Evolutionary conservation across 2,888 invertebrate species (phyloP).

Genomic region (Gryllus longicercus): DNA sequence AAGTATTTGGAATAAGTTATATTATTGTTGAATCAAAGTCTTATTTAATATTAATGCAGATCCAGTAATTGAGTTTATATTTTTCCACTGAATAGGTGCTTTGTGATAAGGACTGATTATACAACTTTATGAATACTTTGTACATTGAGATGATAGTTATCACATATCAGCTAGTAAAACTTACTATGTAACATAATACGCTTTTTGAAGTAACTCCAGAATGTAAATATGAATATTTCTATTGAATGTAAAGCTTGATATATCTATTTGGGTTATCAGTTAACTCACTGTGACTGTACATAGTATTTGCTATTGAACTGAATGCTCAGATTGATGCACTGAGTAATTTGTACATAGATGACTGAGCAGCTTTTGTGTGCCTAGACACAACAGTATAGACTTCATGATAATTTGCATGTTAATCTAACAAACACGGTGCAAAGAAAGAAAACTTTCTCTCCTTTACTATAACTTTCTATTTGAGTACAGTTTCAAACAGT

Average conservation of each 20-base stretch:
- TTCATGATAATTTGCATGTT: too few relatives aligned
- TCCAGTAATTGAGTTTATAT: not conserved
- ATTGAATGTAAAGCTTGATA: slow-evolving; percentile 7
- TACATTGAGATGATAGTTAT: not conserved
- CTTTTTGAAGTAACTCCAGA: not conserved
- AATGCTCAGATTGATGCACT: too few relatives aligned
- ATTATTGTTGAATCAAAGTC: not conserved
- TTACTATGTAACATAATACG: slow-evolving; percentile 11
- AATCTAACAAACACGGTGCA: too few relatives aligned
- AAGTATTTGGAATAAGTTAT: not conserved
- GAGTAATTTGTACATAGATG: too few relatives aligned
- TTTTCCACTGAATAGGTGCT: slow-evolving; percentile 2
- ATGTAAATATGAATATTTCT: slow-evolving; percentile 1
- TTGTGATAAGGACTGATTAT: slow-evolving; percentile 1
- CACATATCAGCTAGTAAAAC: slow-evolving; percentile 17
- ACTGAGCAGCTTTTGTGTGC: too few relatives aligned
- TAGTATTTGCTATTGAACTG: too few relatives aligned
- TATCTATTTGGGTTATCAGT: not conserved
- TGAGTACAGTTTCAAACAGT: too few relatives aligned
- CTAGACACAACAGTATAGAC: too few relatives aligned
- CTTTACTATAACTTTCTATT: too few relatives aligned
- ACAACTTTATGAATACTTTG: not conserved
- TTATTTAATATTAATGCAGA: not conserved
- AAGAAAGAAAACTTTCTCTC: too few relatives aligned
- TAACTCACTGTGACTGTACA: not conserved